phyloP scores from a whole-genome alignment of 1,140 invertebrate genomes.

The Probaryconus sp. region DNA sequence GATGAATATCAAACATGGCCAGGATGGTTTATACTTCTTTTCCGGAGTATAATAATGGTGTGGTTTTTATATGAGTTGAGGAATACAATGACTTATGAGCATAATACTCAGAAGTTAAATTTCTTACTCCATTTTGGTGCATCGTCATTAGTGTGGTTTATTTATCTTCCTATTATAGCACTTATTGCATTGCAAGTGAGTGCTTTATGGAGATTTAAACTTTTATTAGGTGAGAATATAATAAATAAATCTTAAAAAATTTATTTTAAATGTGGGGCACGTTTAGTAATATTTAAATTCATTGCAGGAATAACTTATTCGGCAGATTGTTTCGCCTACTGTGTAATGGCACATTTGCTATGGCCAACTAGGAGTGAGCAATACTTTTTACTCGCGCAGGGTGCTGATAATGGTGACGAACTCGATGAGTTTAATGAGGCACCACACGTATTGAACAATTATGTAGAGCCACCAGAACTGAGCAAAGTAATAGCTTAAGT shows the following conservation, averaged over 20 bases:
- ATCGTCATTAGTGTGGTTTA: slow-evolving; percentile 98
- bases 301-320: slow-evolving; percentile 93
- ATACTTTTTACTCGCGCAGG: slow-evolving; percentile 89
- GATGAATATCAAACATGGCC: slow-evolving; percentile 98
- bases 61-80: slow-evolving; percentile 97
- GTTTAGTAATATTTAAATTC: slow-evolving; percentile 9
- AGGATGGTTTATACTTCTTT: slow-evolving; percentile 93
- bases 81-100: slow-evolving; percentile 94
- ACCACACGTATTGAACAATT: slow-evolving; percentile 88
- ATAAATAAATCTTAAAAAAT: slow-evolving; percentile 25
- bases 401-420: slow-evolving; percentile 87
- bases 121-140: slow-evolving; percentile 98
- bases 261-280: too few relatives aligned
- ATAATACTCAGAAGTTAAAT: slow-evolving; percentile 92
- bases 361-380: slow-evolving; percentile 95
- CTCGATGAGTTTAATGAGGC: slow-evolving; percentile 95
- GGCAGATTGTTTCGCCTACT: slow-evolving; percentile 95
- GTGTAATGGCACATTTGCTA: slow-evolving; percentile 94
- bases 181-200: slow-evolving; percentile 95
- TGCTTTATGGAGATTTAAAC: slow-evolving; percentile 96
- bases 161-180: slow-evolving; percentile 96
- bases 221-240: slow-evolving; percentile 87
- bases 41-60: slow-evolving; percentile 93
- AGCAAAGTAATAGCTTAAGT: slow-evolving; percentile 76
- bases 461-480: slow-evolving; percentile 76